Conservation (phyloP, 1,140 invertebrate genomes). For the Diachasmimorpha longicaudata region DNA sequence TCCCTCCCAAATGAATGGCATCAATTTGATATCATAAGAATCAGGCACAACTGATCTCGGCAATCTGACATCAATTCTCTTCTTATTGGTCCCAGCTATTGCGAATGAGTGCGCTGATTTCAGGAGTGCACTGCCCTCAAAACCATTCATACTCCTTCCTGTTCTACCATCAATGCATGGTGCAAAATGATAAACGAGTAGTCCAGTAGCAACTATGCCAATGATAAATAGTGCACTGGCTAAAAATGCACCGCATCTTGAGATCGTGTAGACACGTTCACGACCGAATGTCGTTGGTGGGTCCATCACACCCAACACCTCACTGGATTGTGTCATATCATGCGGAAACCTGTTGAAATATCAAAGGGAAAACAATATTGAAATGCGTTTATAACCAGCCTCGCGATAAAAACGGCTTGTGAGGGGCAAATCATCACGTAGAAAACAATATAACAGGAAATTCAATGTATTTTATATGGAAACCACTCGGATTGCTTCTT, state of each 20-base stretch:
- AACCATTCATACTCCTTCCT: constrained; percentile 32
- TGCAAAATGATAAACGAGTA: constrained; percentile 74
- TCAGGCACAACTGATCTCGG: constrained; percentile 71
- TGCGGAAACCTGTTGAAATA: constrained; percentile 32
- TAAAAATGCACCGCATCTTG: constrained; percentile 58
- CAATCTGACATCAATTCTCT: constrained; percentile 69
- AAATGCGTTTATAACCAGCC: not conserved
- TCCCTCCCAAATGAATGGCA: constrained; percentile 73
- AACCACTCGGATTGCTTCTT: too few relatives aligned
- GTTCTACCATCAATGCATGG: constrained; percentile 63
- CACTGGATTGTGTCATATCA: constrained; percentile 56
- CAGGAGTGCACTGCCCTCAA: constrained; percentile 48
- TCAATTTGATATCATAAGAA: constrained; percentile 72
- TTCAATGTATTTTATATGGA: too few relatives aligned
- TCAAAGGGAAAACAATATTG: not conserved
- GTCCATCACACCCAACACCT: constrained; percentile 58
- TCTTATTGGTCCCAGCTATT: constrained; percentile 47
- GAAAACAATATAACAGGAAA: too few relatives aligned
- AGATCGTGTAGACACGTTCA: constrained; percentile 58
- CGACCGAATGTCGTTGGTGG: constrained; percentile 55
- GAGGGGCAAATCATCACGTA: too few relatives aligned
- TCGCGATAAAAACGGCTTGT: too few relatives aligned
- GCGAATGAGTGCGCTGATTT: constrained; percentile 53
- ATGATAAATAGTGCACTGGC: constrained; percentile 62
- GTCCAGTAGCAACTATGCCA: constrained; percentile 67